A percentile compares a stretch with the other conserved stretches of the same genome.
These are phyloP conservation scores for Melinaea menophilus DNA, from an alignment of 2,888 invertebrate species.

Conservation along the genomic window DNA sequence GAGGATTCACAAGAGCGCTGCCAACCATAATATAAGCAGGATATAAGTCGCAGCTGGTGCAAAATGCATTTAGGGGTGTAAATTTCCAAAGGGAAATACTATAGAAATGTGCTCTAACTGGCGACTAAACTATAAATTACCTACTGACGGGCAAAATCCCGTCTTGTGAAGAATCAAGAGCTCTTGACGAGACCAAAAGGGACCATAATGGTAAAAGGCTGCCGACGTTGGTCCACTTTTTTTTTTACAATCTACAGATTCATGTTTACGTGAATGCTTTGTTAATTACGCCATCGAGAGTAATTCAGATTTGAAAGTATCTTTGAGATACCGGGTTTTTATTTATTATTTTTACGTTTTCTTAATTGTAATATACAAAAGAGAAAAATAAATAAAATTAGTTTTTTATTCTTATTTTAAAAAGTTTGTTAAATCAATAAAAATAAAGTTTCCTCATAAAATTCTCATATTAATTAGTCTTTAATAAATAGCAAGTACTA, in stretches of 20 bases:
- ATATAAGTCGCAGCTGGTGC: too few relatives aligned
- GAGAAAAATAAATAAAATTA: too few relatives aligned
- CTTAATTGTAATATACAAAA: too few relatives aligned
- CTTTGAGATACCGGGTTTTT: neutral
- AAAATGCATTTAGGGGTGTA: too few relatives aligned
- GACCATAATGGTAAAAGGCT: conserved; percentile 48
- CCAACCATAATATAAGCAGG: too few relatives aligned
- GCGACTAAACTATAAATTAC: conserved; percentile 36
- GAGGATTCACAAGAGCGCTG: too few relatives aligned
- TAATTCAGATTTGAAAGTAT: conserved; percentile 3
- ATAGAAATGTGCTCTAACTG: conserved; percentile 10
- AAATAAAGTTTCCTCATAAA: too few relatives aligned
- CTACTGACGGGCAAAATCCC: conserved; percentile 58
- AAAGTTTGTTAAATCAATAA: too few relatives aligned
- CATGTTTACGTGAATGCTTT: conserved; percentile 17
- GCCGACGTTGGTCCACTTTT: conserved; percentile 18
- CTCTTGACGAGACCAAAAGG: conserved; percentile 49
- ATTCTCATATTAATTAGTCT: too few relatives aligned
- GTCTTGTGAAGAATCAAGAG: conserved; percentile 58
- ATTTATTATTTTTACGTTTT: neutral
- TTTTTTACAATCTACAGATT: conserved; percentile 18
- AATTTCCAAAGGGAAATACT: neutral
- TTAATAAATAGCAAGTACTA: too few relatives aligned
- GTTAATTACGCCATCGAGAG: conserved; percentile 11
- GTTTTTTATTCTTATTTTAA: too few relatives aligned